Evolutionary conservation across 2,797 vertebrate genomes (phyloP), one percentile per base, ranked within the genome.

Genomic region (Anguilla megastoma): DNA sequence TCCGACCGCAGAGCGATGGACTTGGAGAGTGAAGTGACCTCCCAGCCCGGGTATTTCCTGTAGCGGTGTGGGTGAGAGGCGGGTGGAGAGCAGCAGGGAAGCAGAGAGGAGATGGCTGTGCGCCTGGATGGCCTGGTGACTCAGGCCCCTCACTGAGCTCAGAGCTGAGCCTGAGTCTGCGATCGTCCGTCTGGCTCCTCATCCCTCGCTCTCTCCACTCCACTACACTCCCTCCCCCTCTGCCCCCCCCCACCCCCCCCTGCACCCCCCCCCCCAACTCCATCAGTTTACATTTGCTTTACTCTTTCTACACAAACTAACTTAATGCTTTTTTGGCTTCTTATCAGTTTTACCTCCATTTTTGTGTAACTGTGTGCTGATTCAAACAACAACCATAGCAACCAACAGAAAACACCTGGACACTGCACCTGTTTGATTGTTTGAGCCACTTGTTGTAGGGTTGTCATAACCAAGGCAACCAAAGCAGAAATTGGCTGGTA

Each of bases 21-120:
- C 74, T 27, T 74, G 84, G 88, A 79, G 85, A 90, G 89, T 56
- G 56, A 74, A 89, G 80, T 87, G 89, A 88, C 66, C 69, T 52
- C 86, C 86, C 54, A n/a, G 60, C 71, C 48, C 30, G 52, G 86
- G 69, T 79, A 18, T 86, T 54, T 74, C 86, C 50, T 87, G 48
- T 60, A 60, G 52, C 74, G 7, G 48, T 58, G 33, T 50, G 66
- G 69, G 63, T 9, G 85, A 69, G 60, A 6, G 30, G 33, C 30
- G 66, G 69, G 63, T 21, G 85, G 14, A 24, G 50, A 74, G n/a
- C 69, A 56, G 86, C 71, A 52, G n/a, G 71, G 27, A 9, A 24
- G 16, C 33, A 5, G 16, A 6, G 76, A 82, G 48, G 71, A 50
- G 18, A 63, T 82, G 27, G 50, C 74, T 58, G 52, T 41, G 21